These are phyloP conservation scores for Drosophila bipectinata DNA, from an alignment of 1,140 invertebrate genomes.

Conservation along the genomic window DNA sequence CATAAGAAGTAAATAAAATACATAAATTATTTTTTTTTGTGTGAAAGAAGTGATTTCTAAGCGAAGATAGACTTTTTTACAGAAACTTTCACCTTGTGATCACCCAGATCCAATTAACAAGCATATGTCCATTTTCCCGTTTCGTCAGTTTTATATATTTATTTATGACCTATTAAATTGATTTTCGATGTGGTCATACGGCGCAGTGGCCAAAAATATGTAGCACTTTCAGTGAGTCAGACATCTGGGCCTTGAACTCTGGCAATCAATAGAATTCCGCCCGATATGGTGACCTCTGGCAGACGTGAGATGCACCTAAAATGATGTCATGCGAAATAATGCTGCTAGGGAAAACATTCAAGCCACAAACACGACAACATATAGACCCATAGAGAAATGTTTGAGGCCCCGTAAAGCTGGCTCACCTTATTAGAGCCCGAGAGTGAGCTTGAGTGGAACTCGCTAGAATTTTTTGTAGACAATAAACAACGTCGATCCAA, in stretches of 20 bases:
- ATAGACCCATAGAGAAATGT: conserved; percentile 18
- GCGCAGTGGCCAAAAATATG: conserved; percentile 29
- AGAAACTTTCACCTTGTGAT: conserved; percentile 42
- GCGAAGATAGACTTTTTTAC: neutral
- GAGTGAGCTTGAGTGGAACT: conserved; percentile 38
- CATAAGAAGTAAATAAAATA: conserved; percentile 28
- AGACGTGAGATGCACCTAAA: conserved; percentile 36
- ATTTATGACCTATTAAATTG: conserved; percentile 36
- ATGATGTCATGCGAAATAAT: conserved; percentile 63
- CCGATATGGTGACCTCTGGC: neutral
- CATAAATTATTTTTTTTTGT: conserved; percentile 9
- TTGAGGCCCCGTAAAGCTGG: conserved; percentile 25
- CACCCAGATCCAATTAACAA: conserved; percentile 38
- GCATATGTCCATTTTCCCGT: neutral
- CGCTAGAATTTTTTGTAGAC: conserved; percentile 39
- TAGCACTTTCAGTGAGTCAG: conserved; percentile 46
- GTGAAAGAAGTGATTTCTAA: neutral
- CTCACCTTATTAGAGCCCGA: conserved; percentile 14
- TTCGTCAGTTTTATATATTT: neutral
- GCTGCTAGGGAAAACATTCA: conserved; percentile 25
- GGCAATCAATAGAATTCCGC: conserved; percentile 58
- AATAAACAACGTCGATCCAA: conserved; percentile 37
- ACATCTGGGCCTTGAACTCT: conserved; percentile 55
- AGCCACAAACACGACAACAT: conserved; percentile 2
- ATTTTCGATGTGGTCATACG: conserved; percentile 30